Evolutionary conservation across 2,113 vertebrate species (phyloP).

Genomic region (Cygnus atratus): DNA sequence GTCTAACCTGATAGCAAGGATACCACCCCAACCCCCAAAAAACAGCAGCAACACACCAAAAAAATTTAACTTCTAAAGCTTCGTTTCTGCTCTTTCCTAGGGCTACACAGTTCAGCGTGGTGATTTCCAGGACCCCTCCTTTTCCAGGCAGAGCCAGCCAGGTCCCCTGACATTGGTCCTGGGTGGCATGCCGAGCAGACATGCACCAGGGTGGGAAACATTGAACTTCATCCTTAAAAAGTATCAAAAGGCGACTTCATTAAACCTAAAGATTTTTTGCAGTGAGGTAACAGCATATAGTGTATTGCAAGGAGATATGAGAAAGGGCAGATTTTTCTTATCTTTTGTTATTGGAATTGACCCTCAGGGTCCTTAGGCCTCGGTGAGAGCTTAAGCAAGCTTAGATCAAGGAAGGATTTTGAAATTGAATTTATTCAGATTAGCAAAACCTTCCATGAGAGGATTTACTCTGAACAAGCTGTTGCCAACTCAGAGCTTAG

Average conservation of each 20-base stretch:
- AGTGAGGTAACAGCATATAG: constrained; percentile 74
- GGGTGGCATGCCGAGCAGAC: constrained; percentile 29
- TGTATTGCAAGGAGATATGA: constrained; percentile 74
- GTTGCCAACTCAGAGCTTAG: constrained; percentile 76
- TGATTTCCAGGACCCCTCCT: background rate
- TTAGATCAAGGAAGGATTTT: constrained; percentile 93
- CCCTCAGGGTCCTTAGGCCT: constrained; percentile 82
- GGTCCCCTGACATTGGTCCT: background rate
- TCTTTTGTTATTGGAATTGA: constrained; percentile 86
- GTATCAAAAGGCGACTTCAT: constrained; percentile 74
- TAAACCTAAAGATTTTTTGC: constrained; percentile 75
- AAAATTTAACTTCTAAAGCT: background rate
- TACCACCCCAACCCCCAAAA: no score
- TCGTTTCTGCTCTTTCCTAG: background rate
- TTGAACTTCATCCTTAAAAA: constrained; percentile 61
- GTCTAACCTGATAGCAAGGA: background rate
- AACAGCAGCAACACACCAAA: background rate
- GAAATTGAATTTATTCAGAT: constrained; percentile 93
- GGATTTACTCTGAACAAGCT: constrained; percentile 89
- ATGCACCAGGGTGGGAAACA: constrained; percentile 46
- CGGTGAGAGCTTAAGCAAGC: constrained; percentile 82
- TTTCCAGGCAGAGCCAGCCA: background rate
- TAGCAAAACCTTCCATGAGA: constrained; percentile 81
- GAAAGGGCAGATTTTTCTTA: constrained; percentile 77
- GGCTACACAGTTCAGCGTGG: fast-evolving